Evolutionary conservation across 2,113 vertebrate species (phyloP).

Genomic region (Patagioenas fasciata): DNA sequence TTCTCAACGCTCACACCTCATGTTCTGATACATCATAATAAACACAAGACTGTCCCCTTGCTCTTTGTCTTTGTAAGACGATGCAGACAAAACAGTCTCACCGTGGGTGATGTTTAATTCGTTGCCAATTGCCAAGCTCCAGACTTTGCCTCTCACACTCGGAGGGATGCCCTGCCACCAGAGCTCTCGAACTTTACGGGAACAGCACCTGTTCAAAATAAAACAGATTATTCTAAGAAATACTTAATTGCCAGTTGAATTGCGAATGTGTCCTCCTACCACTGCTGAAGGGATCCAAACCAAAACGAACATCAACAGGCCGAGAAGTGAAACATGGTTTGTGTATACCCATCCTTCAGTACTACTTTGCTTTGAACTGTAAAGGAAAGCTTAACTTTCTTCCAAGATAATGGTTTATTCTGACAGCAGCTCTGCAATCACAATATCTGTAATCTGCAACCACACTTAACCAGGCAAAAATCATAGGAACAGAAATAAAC

Average conservation of each 20-base stretch:
- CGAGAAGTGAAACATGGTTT: not conserved
- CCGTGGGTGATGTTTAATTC: constrained; percentile 94
- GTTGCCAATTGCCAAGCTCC: constrained; percentile 92
- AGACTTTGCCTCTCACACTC: constrained; percentile 89
- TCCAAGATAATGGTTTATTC: not conserved
- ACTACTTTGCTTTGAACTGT: not conserved
- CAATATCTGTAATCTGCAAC: not conserved
- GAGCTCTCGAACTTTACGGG: constrained; percentile 86
- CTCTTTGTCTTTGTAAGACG: not conserved
- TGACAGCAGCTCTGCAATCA: not conserved
- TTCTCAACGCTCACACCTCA: not conserved
- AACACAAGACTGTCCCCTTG: not conserved
- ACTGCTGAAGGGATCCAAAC: not conserved
- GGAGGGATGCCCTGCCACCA: constrained; percentile 96
- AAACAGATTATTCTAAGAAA: not conserved
- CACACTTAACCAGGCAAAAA: not conserved
- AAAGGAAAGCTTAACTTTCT: not conserved
- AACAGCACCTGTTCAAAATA: constrained; percentile 78
- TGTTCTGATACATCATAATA: not conserved
- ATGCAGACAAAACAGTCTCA: constrained; percentile 36
- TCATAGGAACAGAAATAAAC: not conserved
- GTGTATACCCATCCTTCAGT: not conserved
- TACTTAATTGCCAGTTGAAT: not conserved
- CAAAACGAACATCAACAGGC: not conserved
- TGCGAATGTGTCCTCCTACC: not conserved